Base-by-base conservation (phyloP, 2,888 invertebrate genomes). In the Idaea straminata region DNA sequence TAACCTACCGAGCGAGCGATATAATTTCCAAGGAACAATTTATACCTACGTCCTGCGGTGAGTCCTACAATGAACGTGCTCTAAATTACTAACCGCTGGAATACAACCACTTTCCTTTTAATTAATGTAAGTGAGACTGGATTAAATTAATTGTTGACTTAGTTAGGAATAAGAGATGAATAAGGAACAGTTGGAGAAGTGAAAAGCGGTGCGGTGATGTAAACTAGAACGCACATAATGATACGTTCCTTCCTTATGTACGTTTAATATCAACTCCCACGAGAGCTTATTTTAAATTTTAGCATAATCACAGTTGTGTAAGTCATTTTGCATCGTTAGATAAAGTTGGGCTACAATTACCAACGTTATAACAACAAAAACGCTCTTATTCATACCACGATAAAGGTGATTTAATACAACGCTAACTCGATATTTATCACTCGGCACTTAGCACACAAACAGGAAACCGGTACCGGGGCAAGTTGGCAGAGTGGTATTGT, bases 1-100 rank as follows among this genome's bases (percentile, higher is more conserved):
- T 47, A 47, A 47, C 47, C 47, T 47, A 47, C 47, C 47, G 47
- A 10, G 10, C 38, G 38, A 4, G 38, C 47, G 47, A 25, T 47
- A 47, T 47, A 47, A 47, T 47, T 47, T 47, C 47, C 47, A 47
- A 47, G 47, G 47, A 47, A 47, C 47, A 47, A 47, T 47, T 47
- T 47, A 47, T 47, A 47, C 47, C 6, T 47, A 47, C 47, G 47
- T 47, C 47, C 47, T 47, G 47, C 47, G 47, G 47, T 47, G 47
- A 47, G 47, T 47, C 47, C 47, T 47, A 47, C 47, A 47, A 47
- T 47, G 47, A 47, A 47, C 47, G 47, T 47, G 47, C 47, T 47
- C 47, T 47, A 47, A 47, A 47, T 47, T 47, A 47, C 47, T 47
- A 47, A 47, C 47, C 47, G 47, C 47, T 13, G 47, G 47, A 47